Base-by-base conservation (phyloP, 2,888 invertebrate genomes). In the Callyntrura sp. region DNA sequence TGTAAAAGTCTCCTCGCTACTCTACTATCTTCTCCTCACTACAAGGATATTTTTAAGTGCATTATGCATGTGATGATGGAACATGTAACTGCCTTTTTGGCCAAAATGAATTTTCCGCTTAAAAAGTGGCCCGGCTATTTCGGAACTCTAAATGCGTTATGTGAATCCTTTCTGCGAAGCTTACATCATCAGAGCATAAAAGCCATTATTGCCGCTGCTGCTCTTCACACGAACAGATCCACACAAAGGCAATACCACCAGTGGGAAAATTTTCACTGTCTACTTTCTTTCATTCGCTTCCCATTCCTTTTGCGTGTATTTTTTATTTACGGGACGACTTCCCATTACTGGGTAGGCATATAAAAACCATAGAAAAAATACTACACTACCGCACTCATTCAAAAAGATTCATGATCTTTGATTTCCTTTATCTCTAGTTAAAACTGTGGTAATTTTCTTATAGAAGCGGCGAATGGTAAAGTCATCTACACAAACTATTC, bases 331-430 rank as follows among this genome's bases (percentile, higher is more conserved):
- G 45, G 45, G 17, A 45, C 11, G 20, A 35, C 5, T n/a, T n/a
- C 35, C 43, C 68, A 68, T 73, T 45, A 45, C 45, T 45, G 17
- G 20, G 9, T 45, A 43, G 11, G n/a, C n/a, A n/a, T 48, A 73
- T 45, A n/a, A n/a, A n/a, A n/a, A n/a, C n/a, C n/a, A n/a, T n/a
- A n/a, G n/a, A n/a, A n/a, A 43, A 48, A 73, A 73, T 45, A 45
- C 48, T 8, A n/a, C n/a, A 6, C 45, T 73, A 20, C 20, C 17
- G 43, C 73, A 45, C 45, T 73, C 73, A 43, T 48, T 73, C 45
- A 78, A 6, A n/a, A 78, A 82, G 65, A 82, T 82, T 60, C 65
- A 82, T 82, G 62, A 14, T 62, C 65, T 78, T 78, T 78, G 78
- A 35, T 82, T 81, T 62, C 62, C 43, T 62, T 48, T 82, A 20